Evolutionary conservation across 2,888 invertebrate species (phyloP), one percentile per base, ranked within the genome.

Genomic region (Pasiphila rectangulata): DNA sequence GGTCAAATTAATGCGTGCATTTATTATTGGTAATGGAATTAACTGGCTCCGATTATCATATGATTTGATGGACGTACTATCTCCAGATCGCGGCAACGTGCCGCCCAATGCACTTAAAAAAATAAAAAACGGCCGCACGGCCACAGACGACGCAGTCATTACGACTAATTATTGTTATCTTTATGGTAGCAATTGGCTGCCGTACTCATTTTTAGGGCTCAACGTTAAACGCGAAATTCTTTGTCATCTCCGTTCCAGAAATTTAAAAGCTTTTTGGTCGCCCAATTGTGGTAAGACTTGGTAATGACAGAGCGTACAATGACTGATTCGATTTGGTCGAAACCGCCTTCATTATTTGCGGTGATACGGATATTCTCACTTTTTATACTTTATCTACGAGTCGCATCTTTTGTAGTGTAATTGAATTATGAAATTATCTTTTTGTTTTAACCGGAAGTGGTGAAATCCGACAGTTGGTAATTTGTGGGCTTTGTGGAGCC

Each of bases 11-110:
- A 88, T 88, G 80, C 87, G 79, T 80, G 86, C 87, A 86, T 88
- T 88, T 88, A 87, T 86, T 85, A 88, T 85, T 85, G 82, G 80
- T 83, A 86, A 86, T 86, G 85, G 88, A 87, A 88, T 87, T 87
- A 88, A 87, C 87, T 69, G 80, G 72, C 77, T 66, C 84, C 85
- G 87, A 87, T 88, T 88, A 87, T 87, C 88, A 85, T 88, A 84
- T 78, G 83, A 83, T 85, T 84, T 88, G 88, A 88, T 87, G 86
- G 86, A 85, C 83, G 80, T 78, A 75, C 85, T 87, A 87, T 87
- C 87, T 79, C 63, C 69, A 60, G 74, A 87, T 87, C 86, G 63
- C 59, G 57, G 67, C 64, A 63, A 64, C 67, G 74, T 69, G 74
- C 84, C 83, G 81, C 84, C 83, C 84, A 81, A 79, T 68, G 78